Base-by-base conservation (phyloP, 2,113 vertebrate genomes). In the Cichladusa arquata region DNA sequence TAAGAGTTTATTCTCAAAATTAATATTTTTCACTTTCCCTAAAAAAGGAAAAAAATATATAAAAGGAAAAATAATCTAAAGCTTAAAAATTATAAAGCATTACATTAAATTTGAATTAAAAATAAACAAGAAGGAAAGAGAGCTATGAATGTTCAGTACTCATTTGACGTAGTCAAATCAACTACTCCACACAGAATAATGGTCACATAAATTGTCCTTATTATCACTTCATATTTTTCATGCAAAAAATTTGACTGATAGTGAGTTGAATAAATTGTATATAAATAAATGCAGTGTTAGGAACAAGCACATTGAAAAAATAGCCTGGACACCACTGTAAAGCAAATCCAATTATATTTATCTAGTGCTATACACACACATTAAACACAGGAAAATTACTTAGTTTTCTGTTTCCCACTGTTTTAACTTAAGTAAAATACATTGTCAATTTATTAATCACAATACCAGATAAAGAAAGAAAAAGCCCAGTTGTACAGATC, bases 401-500 rank as follows among this genome's bases (percentile, higher is more conserved):
- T n/a, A 4, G 1, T n/a, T 85, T 81, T 81, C 7, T 71, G 2
- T 48, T 87, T 85, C 26, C 7, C 24, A 40, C 16, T 58, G 22
- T 56, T 58, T 91, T 81, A 28, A 34, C 31, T 51, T 48, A 51
- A 28, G 19, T 48, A 86, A 76, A 80, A 73, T 45, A 53, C 19
- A 61, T 22, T 69, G 22, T 38, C 8, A 51, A 61, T 44, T 84
- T 89, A 56, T 79, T 79, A 71, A 44, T 56, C 20, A 38, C 14
- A 26, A 76, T 17, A 76, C 8, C 22, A 69, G 40, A 76, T 36
- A 50, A 80, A 86, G 12, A 89, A 81, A 79, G 5, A 78, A 69
- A 87, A 60, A 38, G 0, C 26, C 8, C 1, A 1, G 4, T n/a
- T 44, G 4, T 60, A 51, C 4, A 67, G 29, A 17, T n/a, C 9